A percentile compares a stretch with the other conserved stretches of the same genome.
phyloP scores from a whole-genome alignment of 2,113 vertebrate genomes.

The Hemiscyllium ocellatum region DNA sequence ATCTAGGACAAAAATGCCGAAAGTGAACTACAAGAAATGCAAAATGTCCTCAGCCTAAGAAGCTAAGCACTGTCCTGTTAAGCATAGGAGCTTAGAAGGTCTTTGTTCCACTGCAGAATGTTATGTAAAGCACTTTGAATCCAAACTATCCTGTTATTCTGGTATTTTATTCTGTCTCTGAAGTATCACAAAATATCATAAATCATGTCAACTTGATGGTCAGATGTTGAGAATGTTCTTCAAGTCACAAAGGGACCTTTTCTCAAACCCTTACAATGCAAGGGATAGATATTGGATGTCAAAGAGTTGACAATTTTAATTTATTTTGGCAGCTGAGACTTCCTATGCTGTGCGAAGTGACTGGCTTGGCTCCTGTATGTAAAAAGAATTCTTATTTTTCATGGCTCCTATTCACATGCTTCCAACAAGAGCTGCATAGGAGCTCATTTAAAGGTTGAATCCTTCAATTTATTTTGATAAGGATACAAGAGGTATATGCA shows the following conservation, averaged over 20 bases:
- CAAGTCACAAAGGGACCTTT: neutral
- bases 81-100: neutral
- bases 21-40: constrained; percentile 55
- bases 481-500: neutral
- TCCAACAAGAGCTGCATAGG: neutral
- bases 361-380: neutral
- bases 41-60: neutral
- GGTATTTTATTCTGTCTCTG: constrained; percentile 3
- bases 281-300: neutral
- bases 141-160: neutral
- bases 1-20: constrained; percentile 54
- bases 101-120: neutral
- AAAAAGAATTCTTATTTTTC: constrained; percentile 9
- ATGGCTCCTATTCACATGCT: too few species aligned
- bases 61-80: neutral
- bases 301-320: constrained; percentile 17
- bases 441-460: neutral
- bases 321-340: neutral
- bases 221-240: constrained; percentile 11
- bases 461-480: constrained; percentile 3
- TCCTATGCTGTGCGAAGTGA: neutral
- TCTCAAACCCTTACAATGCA: neutral
- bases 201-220: constrained; percentile 5
- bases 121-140: constrained; percentile 19
- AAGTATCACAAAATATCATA: constrained; percentile 30